Evolutionary conservation across 2,888 invertebrate genomes (phyloP).

Genomic region (Lepidocyrtoides sp.): DNA sequence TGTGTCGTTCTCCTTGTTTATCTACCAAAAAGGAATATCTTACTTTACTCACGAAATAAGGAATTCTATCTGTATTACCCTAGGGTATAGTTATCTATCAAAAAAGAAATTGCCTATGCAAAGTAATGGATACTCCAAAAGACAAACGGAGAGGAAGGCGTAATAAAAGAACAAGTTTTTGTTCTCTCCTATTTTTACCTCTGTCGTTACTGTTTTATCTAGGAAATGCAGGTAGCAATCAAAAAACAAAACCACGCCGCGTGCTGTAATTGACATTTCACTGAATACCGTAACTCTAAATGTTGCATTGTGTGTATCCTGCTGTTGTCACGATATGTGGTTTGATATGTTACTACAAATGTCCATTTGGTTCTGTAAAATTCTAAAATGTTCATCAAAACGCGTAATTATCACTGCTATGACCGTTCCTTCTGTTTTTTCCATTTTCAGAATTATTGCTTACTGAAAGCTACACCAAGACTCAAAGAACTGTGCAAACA

Average conservation of each 20-base stretch:
- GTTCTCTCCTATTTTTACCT: neutral
- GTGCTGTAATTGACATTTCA: neutral
- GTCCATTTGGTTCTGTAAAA: conserved; percentile 16
- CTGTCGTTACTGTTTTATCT: neutral
- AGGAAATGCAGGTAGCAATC: conserved; percentile 47
- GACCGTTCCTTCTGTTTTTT: neutral
- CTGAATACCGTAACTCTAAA: neutral
- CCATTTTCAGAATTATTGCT: neutral
- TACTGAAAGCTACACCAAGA: neutral
- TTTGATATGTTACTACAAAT: neutral
- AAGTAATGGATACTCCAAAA: conserved; percentile 24
- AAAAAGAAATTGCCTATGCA: conserved; percentile 45
- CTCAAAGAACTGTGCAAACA: neutral
- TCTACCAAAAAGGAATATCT: neutral
- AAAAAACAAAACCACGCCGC: neutral
- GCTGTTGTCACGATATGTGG: conserved; percentile 2
- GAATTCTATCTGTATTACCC: neutral
- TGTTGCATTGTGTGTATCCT: neutral
- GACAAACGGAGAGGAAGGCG: neutral
- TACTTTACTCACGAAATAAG: neutral
- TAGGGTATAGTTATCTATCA: neutral
- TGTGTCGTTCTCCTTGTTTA: too few relatives aligned
- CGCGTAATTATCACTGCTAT: neutral
- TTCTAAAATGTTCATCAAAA: neutral
- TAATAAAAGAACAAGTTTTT: neutral